Base-by-base conservation (phyloP, 1,140 invertebrate genomes). In the Rhopalosiphum padi region DNA sequence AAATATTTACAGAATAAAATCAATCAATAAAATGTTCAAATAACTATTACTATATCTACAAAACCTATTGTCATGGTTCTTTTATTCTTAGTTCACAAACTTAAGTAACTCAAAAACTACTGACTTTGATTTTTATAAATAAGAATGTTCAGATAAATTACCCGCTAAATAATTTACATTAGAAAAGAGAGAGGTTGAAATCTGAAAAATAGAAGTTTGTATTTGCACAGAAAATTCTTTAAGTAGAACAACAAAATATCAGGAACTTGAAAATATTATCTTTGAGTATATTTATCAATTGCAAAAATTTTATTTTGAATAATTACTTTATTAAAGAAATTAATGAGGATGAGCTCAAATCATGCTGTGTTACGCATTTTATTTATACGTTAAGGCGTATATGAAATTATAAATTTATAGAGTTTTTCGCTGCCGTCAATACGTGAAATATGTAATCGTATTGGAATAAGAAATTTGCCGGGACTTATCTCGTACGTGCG, bases 331-430 rank as follows among this genome's bases (percentile, higher is more conserved):
- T 41, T 41, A 2, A 41, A 41, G 41, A 41, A 41, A 41, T 41
- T 2, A 41, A 41, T 41, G 41, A 2, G 41, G 41, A 41, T 41
- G 41, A 41, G 41, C 41, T 41, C 1, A 2, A 41, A 41, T 41
- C 41, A 41, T 41, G 41, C 41, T 41, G 41, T 41, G 3, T 41
- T 41, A 41, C 41, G 41, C 41, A 41, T 41, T 3, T 41, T 41
- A 41, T 41, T 41, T 41, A 1, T 41, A 46, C 46, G 8, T 15
- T 23, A 35, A 88, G 48, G 4, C n/a, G 15, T 51, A 2, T 9
- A 68, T 51, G 86, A 88, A 88, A 88, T 48, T 37, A 35, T 55
- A 60, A 41, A 89, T 37, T 30, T n/a, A 86, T 46, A 90, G 48
- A 41, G 15, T 60, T 90, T 51, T 89, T 55, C 22, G 53, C 22